These are phyloP conservation scores for Anguilla japonica DNA, from an alignment of 2,113 vertebrate genomes.

Conservation along the genomic window DNA sequence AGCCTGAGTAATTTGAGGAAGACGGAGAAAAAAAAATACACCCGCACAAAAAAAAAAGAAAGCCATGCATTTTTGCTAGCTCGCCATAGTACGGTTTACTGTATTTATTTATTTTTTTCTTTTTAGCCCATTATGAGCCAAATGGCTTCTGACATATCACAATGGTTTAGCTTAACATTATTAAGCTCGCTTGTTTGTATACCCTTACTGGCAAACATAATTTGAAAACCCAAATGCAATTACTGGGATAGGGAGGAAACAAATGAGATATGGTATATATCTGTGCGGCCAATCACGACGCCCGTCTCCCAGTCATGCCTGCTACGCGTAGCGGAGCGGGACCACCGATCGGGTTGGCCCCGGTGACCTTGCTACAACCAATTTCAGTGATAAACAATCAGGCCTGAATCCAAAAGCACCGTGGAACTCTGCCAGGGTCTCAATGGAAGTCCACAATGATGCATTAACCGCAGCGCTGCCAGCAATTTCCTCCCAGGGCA, in stretches of 20 bases:
- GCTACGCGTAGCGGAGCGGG: constrained; percentile 33
- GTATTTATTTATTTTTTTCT: neutral
- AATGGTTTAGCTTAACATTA: constrained; percentile 61
- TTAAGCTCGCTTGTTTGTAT: constrained; percentile 65
- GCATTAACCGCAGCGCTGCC: constrained; percentile 24
- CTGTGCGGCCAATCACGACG: constrained; percentile 57
- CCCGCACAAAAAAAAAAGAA: constrained; percentile 9
- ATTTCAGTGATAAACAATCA: constrained; percentile 53
- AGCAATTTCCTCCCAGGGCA: constrained; percentile 41
- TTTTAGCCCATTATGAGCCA: constrained; percentile 48
- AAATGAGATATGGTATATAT: constrained; percentile 59
- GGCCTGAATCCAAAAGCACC: constrained; percentile 40
- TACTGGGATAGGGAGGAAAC: constrained; percentile 49
- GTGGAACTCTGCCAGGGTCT: constrained; percentile 39
- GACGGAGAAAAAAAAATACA: neutral
- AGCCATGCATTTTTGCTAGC: constrained; percentile 6
- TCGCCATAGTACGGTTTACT: neutral
- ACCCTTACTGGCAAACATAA: constrained; percentile 55
- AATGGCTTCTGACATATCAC: constrained; percentile 65
- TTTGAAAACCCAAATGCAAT: constrained; percentile 65
- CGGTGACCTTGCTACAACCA: constrained; percentile 56
- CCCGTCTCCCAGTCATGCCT: constrained; percentile 54
- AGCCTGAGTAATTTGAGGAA: constrained; percentile 33
- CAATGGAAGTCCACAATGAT: constrained; percentile 31
- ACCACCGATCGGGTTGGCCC: constrained; percentile 39